phyloP scores from a whole-genome alignment of 2,113 vertebrate species.

The Engraulis encrasicolus region DNA sequence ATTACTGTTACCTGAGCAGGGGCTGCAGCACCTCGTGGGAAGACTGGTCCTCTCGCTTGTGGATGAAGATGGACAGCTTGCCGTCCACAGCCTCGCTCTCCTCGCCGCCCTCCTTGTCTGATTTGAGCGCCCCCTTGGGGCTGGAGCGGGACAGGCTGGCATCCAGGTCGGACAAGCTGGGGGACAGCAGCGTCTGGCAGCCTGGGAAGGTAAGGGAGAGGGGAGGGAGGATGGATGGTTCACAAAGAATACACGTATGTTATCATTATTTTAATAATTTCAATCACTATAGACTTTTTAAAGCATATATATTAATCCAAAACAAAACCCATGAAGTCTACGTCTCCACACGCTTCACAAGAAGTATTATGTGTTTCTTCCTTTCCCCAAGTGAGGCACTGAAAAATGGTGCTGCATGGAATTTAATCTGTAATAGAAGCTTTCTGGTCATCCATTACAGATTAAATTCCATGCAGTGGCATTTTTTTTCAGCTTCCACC shows the following conservation, averaged over 20 bases:
- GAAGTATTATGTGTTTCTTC: too few relatives aligned
- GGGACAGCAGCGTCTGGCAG: constrained; percentile 96
- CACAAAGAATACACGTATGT: background rate
- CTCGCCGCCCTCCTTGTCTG: constrained; percentile 90
- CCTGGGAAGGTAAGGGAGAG: too few relatives aligned
- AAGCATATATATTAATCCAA: too few relatives aligned
- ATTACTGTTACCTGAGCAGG: constrained; percentile 84
- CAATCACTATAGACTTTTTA: too few relatives aligned
- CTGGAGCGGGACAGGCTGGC: constrained; percentile 84
- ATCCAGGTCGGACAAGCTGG: constrained; percentile 92
- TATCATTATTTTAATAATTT: too few relatives aligned
- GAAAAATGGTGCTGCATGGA: too few relatives aligned
- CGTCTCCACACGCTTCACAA: too few relatives aligned
- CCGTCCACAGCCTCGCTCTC: constrained; percentile 96
- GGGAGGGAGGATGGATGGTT: background rate
- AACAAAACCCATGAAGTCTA: too few relatives aligned
- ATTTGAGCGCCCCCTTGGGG: constrained; percentile 90
- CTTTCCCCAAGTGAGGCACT: too few relatives aligned
- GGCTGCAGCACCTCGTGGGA: constrained; percentile 98
- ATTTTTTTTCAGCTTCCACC: background rate
- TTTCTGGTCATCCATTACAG: background rate
- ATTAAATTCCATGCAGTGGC: background rate
- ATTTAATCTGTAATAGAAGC: too few relatives aligned
- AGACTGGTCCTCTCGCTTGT: constrained; percentile 96
- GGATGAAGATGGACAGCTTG: constrained; percentile 97